Percentiles rank a stretch among this genome's conserved stretches.
Conservation (phyloP, 2,797 vertebrate genomes). For the Xenopus petersii region DNA sequence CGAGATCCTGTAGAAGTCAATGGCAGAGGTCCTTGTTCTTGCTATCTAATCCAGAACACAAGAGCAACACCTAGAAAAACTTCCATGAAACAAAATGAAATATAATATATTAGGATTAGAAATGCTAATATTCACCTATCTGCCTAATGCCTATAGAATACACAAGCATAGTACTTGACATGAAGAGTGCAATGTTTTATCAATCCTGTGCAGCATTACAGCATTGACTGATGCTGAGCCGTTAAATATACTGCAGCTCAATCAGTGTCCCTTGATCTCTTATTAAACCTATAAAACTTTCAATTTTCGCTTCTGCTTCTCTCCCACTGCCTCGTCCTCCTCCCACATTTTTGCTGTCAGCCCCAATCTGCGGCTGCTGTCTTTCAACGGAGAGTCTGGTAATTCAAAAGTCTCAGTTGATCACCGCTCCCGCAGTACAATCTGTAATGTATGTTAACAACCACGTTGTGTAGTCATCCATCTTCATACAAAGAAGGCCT, state of each 20-base stretch:
- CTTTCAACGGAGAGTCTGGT: slow-evolving; percentile 36
- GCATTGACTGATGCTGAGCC: slow-evolving; percentile 16
- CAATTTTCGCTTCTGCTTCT: slow-evolving; percentile 45
- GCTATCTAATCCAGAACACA: no score
- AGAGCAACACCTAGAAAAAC: no score
- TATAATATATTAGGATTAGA: no score
- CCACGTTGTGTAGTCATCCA: slow-evolving; percentile 49
- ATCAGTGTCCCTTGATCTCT: slow-evolving; percentile 45
- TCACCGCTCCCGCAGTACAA: slow-evolving; percentile 42
- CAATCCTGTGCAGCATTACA: slow-evolving; percentile 19
- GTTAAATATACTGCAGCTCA: slow-evolving; percentile 39
- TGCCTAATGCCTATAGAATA: no score
- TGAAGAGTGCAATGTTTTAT: slow-evolving; percentile 8
- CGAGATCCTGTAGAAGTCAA: no score
- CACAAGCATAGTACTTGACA: background rate
- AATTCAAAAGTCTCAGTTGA: slow-evolving; percentile 52
- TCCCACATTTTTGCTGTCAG: slow-evolving; percentile 47
- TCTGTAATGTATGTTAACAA: slow-evolving; percentile 51
- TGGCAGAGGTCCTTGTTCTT: no score
- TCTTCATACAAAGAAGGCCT: slow-evolving; percentile 50
- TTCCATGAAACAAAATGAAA: no score
- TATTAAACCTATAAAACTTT: slow-evolving; percentile 49
- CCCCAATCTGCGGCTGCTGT: slow-evolving; percentile 35
- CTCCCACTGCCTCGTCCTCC: slow-evolving; percentile 39
- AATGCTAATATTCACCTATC: no score